phyloP scores from a whole-genome alignment of 2,888 invertebrate species.

The Eurois occulta region DNA sequence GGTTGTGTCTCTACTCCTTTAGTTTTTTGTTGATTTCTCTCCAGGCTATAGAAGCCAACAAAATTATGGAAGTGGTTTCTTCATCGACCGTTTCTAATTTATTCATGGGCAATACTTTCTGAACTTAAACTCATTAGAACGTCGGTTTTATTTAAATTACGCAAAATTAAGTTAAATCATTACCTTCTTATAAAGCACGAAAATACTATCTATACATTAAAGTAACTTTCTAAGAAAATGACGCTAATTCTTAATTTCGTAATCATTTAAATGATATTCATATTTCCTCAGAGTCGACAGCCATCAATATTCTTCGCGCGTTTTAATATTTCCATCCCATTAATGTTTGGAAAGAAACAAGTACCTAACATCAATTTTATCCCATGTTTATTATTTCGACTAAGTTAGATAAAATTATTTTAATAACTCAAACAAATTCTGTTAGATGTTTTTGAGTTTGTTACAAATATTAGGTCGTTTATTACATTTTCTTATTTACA shows the following conservation, averaged over 20 bases:
- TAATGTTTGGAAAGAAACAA: constrained; percentile 19
- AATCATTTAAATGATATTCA: constrained; percentile 9
- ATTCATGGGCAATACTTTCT: not conserved
- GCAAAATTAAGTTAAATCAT: not conserved
- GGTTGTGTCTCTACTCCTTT: no score
- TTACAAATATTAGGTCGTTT: constrained; percentile 31
- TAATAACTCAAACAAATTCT: constrained; percentile 25
- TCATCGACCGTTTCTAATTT: not conserved
- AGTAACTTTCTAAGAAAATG: not conserved
- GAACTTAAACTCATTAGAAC: no score
- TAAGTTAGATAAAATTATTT: constrained; percentile 31
- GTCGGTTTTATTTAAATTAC: not conserved
- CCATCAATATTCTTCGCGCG: constrained; percentile 5
- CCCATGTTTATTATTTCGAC: constrained; percentile 24
- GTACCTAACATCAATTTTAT: constrained; percentile 37
- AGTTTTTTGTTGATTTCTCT: not conserved
- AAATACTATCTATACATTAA: not conserved
- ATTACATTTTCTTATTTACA: constrained; percentile 19
- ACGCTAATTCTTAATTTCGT: not conserved
- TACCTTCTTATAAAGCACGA: not conserved
- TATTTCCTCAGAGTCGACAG: not conserved
- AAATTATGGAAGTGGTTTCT: not conserved
- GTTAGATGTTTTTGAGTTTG: constrained; percentile 29
- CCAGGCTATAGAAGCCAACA: not conserved
- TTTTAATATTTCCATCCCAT: constrained; percentile 24